A percentile compares a stretch with the other conserved stretches of the same genome.
phyloP scores from a whole-genome alignment of 2,888 invertebrate genomes.

The Ennomos erosarius region DNA sequence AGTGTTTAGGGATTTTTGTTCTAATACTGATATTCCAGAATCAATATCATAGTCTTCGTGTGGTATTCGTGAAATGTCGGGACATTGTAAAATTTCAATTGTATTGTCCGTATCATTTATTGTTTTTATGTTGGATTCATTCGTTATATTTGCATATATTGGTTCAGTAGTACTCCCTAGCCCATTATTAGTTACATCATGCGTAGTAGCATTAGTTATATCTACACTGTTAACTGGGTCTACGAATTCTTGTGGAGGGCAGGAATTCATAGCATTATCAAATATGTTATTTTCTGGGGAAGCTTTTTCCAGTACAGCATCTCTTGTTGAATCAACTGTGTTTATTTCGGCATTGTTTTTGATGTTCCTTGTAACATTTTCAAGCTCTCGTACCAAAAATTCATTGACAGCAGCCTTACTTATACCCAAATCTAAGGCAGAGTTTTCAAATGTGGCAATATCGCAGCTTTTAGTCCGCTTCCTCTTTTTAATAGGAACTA shows the following conservation, averaged over 20 bases:
- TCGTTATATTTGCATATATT: conserved; percentile 63
- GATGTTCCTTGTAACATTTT: conserved; percentile 72
- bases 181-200: conserved; percentile 7
- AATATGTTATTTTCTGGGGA: conserved; percentile 2
- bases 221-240: conserved; percentile 20
- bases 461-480: conserved; percentile 73
- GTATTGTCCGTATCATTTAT: conserved; percentile 8
- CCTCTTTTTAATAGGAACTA: conserved; percentile 69
- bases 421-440: conserved; percentile 72
- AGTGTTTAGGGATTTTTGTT: conserved; percentile 56
- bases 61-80: conserved; percentile 40
- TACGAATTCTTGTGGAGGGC: conserved; percentile 26
- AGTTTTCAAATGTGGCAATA: conserved; percentile 72
- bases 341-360: conserved; percentile 29
- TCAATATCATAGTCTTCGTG: conserved; percentile 55
- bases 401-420: conserved; percentile 69
- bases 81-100: conserved; percentile 32
- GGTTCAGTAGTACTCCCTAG: conserved; percentile 49
- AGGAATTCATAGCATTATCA: conserved; percentile 8
- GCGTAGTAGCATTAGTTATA: conserved; percentile 20
- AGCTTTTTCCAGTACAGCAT: conserved; percentile 3
- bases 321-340: background rate
- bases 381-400: conserved; percentile 69
- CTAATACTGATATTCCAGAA: conserved; percentile 65
- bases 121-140: conserved; percentile 17